phyloP scores from a whole-genome alignment of 2,797 vertebrate genomes.

The Stomatorhinus walkeri region DNA sequence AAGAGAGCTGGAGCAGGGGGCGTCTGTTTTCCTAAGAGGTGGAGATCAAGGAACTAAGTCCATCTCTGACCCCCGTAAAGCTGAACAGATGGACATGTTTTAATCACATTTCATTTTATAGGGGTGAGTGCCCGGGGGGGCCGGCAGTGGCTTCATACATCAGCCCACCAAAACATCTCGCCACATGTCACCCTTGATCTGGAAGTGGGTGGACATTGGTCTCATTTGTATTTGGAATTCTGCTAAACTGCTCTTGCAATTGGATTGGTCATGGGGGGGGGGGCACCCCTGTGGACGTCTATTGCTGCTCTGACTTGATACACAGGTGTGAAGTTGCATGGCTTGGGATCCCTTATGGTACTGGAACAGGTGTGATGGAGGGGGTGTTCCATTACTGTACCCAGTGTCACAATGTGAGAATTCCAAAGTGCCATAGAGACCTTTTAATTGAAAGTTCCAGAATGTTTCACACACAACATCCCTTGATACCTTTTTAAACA shows the following conservation, averaged over 20 bases:
- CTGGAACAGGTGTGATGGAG: neutral
- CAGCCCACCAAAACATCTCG: constrained; percentile 17
- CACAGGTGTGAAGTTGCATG: neutral
- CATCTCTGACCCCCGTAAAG: constrained; percentile 57
- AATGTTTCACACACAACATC: neutral
- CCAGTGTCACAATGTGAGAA: neutral
- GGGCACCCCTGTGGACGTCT: neutral
- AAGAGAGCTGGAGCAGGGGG: constrained; percentile 58
- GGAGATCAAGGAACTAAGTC: constrained; percentile 60
- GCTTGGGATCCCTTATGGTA: neutral
- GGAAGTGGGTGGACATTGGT: constrained; percentile 11
- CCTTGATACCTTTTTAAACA: neutral
- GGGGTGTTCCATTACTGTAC: neutral
- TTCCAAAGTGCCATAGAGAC: neutral
- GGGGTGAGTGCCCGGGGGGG: constrained; percentile 5
- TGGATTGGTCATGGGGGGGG: neutral
- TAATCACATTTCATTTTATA: constrained; percentile 63
- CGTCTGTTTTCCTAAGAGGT: constrained; percentile 66
- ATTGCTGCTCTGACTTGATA: neutral
- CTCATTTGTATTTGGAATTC: neutral
- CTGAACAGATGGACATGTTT: constrained; percentile 76
- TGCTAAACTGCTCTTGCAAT: neutral
- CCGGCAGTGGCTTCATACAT: constrained; percentile 33
- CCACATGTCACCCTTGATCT: constrained; percentile 14
- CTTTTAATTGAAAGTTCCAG: neutral